Base-by-base conservation (phyloP, 1,140 invertebrate genomes). In the Pemphigus obesinymphae region DNA sequence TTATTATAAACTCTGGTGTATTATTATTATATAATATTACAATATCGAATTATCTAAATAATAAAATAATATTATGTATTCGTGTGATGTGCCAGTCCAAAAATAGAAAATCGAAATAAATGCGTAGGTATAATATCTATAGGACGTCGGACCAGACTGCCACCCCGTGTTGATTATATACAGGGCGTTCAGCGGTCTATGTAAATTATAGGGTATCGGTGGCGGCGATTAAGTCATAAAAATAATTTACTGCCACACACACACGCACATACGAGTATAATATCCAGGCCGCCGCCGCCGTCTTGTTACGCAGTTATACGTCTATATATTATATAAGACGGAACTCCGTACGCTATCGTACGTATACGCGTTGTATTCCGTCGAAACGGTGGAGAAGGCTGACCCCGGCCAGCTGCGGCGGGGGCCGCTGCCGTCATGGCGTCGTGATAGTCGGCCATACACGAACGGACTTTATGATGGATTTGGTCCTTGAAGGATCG, bases 221-320 rank as follows among this genome's bases (percentile, higher is more conserved):
- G 43, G 50, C 70, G 43, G 72, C 72, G 72, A 53, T 70, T 70
- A 70, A 70, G 66, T 70, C 37, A 70, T 70, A 70, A 70, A 70
- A 66, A 70, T 34, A 15, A 29, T 1, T 37, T 4, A 37, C 2
- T n/a, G n/a, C 11, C 34, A 26, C 37, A 43, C 66, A 1, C 15
- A 40, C n/a, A 68, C 63, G 5, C 63, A 13, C 11, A 7, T 15
- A 17, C 26, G 1, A n/a, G n/a, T n/a, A n/a, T n/a, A n/a, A n/a
- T 17, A 53, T n/a, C 17, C 5, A 8, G 26, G 58, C 61, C 6
- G 61, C 31, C 8, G 63, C 63, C 63, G 63, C 66, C 37, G 66
- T 43, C 66, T 70, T 37, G 66, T 70, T 43, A 70, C 66, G 10
- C 31, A 17, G 20, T 15, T 31, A n/a, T n/a, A 10, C 61, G 10